Percentiles rank a stretch among this genome's conserved stretches.
These are phyloP conservation scores for Euthynnus affinis DNA, from an alignment of 2,797 vertebrate species.

Conservation along the genomic window DNA sequence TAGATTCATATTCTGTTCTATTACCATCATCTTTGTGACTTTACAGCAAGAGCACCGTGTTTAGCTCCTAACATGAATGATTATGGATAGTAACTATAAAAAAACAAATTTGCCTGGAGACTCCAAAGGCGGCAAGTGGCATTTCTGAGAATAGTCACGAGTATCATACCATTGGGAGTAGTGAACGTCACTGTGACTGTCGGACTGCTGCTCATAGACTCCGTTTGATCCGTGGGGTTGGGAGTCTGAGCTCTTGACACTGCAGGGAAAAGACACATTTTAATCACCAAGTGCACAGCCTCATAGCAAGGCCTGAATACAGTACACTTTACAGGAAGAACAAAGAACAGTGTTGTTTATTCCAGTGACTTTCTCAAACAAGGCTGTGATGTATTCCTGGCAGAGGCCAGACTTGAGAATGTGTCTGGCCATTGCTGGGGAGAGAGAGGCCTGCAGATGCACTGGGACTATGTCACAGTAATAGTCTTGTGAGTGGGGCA, in stretches of 20 bases:
- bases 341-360: conserved; percentile 60
- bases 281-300: conserved; percentile 40
- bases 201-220: background rate
- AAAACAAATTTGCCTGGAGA: conserved; percentile 1
- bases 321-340: conserved; percentile 52
- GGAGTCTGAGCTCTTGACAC: conserved; percentile 56
- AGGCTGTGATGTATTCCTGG: conserved; percentile 62
- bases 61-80: background rate
- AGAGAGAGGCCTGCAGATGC: conserved; percentile 63
- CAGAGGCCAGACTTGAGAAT: conserved; percentile 59
- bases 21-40: no score
- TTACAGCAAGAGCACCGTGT: no score
- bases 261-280: conserved; percentile 49
- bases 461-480: conserved; percentile 71
- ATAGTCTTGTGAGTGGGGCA: conserved; percentile 72
- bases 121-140: conserved; percentile 10
- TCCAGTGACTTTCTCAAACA: conserved; percentile 58
- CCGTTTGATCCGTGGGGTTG: background rate
- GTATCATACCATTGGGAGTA: conserved; percentile 46
- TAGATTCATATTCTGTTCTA: background rate
- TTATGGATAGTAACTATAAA: background rate
- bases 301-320: conserved; percentile 23
- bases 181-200: background rate
- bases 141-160: conserved; percentile 10
- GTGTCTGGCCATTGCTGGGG: conserved; percentile 57